These are phyloP conservation scores for Gymnoscelis rufifasciata DNA, from an alignment of 2,888 invertebrate genomes.

Conservation along the genomic window DNA sequence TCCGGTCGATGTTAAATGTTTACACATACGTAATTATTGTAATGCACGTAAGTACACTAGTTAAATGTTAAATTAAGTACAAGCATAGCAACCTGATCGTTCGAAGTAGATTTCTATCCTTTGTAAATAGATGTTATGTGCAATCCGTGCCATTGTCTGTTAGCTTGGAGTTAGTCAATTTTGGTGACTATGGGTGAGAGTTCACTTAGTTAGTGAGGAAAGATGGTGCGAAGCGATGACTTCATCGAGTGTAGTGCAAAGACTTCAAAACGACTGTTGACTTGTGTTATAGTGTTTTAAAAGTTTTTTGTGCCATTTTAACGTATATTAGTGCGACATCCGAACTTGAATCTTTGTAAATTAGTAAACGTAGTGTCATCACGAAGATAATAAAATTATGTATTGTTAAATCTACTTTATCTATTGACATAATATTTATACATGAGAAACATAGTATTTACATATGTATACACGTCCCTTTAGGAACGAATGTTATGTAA, in stretches of 20 bases:
- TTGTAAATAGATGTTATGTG: constrained; percentile 73
- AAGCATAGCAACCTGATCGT: constrained; percentile 49
- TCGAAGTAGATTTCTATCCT: constrained; percentile 57
- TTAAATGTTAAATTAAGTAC: constrained; percentile 69
- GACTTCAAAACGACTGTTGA: constrained; percentile 69
- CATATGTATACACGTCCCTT: constrained; percentile 79
- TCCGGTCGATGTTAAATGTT: constrained; percentile 49
- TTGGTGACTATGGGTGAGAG: constrained; percentile 47
- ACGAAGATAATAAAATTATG: constrained; percentile 73
- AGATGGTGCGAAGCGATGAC: constrained; percentile 39
- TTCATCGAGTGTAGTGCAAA: constrained; percentile 49
- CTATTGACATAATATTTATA: constrained; percentile 75
- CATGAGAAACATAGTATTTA: constrained; percentile 75
- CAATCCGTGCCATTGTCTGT: constrained; percentile 79
- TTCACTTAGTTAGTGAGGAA: constrained; percentile 34
- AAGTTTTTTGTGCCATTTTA: constrained; percentile 79
- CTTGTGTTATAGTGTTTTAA: constrained; percentile 76
- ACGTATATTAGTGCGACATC: constrained; percentile 77
- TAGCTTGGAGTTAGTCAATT: constrained; percentile 74
- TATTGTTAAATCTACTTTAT: constrained; percentile 73
- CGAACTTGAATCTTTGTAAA: constrained; percentile 77
- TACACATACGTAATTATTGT: constrained; percentile 73
- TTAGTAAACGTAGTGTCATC: constrained; percentile 69
- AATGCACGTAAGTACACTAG: constrained; percentile 69
- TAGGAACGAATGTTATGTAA: constrained; percentile 78